Evolutionary conservation across 37 sponge, comb jelly and placozoan genomes (phyloP), one percentile per base, ranked within the genome.

Genomic region (Dysidea cf. avara): DNA sequence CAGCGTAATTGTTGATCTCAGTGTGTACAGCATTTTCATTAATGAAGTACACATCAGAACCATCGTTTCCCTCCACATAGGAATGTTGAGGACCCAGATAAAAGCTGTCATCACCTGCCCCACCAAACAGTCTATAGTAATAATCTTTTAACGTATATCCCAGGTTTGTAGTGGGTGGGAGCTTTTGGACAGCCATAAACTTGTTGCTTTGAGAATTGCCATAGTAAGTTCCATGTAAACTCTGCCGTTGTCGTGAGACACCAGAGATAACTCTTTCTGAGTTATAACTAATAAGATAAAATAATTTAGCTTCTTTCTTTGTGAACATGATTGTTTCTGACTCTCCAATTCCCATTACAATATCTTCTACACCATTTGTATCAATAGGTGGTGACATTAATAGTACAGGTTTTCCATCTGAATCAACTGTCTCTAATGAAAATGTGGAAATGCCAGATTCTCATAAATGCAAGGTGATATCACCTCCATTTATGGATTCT

Each of bases 401-500:
- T 4, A 3, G 39, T 25, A 60, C 49, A 20, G 32, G 31, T 13
- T 43, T 29, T 34, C 30, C 40, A 39, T 60, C 52, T 56, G 36
- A 48, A 24, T 73, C 62, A 57, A 22, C 49, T 13, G 28, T 35
- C 29, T 43, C 47, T 59, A 57, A 56, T n/a, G n/a, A n/a, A 7
- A 5, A 73, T 6, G 21, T 57, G 26, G 61, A 24, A 18, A 21
- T 25, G 34, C 32, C 61, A 58, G 30, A 36, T 4, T 73, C 74
- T 37, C 59, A 38, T 46, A 73, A 24, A 20, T 20, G n/a, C 13
- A 73, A 73, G 3, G 59, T 56, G 59, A 73, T 73, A 32, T 73
- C 49, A 11, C 74, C 74, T 59, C 74, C 74, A 57, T 73, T 60
- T 62, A 61, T 60, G 25, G 74, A 57, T 21, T 6, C 60, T 24